Conservation (phyloP, 1,140 invertebrate species). For the Plectrocnemia conspersa region DNA sequence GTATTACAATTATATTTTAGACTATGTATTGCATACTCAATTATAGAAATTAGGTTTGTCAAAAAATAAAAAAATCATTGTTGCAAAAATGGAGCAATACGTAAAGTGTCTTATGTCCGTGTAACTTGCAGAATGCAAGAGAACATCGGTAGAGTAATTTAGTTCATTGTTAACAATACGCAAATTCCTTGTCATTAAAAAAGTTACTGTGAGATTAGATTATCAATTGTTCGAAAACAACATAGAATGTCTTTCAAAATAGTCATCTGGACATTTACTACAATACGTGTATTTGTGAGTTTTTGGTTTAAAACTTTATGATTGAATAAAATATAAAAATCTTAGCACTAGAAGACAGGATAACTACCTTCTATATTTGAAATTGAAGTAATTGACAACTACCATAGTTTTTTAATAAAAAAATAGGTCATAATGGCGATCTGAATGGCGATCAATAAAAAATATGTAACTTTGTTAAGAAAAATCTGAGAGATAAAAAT, state of each 20-base stretch:
- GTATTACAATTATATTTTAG: too few relatives aligned
- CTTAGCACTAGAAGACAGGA: not conserved
- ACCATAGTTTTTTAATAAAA: not conserved
- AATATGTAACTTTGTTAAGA: not conserved
- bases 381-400: too few relatives aligned
- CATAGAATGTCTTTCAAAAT: not conserved
- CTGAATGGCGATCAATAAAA: too few relatives aligned
- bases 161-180: not conserved
- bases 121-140: not conserved
- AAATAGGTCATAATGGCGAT: too few relatives aligned
- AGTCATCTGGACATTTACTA: not conserved
- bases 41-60: not conserved
- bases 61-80: not conserved
- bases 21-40: too few relatives aligned
- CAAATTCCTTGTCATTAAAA: too few relatives aligned
- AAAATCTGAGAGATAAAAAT: not conserved
- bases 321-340: not conserved
- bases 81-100: not conserved
- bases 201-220: too few relatives aligned
- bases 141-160: not conserved
- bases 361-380: too few relatives aligned
- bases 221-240: too few relatives aligned
- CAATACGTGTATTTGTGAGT: slow-evolving; percentile 8
- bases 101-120: not conserved
- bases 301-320: not conserved